These are phyloP conservation scores for Ennomos fuscantarius DNA, from an alignment of 2,888 invertebrate genomes.

Conservation along the genomic window DNA sequence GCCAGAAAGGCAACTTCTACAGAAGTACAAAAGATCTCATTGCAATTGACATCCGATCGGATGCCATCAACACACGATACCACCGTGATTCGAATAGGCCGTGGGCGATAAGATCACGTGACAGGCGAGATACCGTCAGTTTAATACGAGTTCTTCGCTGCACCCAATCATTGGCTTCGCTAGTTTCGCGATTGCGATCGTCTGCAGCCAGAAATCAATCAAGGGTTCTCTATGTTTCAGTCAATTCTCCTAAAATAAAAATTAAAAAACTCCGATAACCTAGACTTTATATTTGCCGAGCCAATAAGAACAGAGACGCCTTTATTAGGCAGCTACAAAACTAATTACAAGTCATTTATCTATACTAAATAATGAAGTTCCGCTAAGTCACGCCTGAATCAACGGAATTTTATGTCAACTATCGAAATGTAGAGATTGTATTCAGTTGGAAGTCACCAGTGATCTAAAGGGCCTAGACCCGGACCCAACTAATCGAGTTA, in stretches of 20 bases:
- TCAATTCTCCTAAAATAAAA: too few relatives aligned
- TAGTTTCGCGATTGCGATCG: constrained; percentile 47
- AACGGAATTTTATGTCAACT: too few relatives aligned
- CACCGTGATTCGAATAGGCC: constrained; percentile 57
- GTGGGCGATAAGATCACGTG: constrained; percentile 69
- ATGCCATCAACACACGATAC: constrained; percentile 47
- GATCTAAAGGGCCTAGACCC: not conserved
- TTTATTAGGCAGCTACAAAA: too few relatives aligned
- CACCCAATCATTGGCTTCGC: constrained; percentile 69
- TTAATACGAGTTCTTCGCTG: constrained; percentile 76
- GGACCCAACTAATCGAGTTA: constrained; percentile 8
- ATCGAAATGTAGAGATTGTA: too few relatives aligned
- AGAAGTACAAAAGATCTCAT: constrained; percentile 9
- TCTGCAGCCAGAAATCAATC: constrained; percentile 37
- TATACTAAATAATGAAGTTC: too few relatives aligned
- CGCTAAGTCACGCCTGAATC: too few relatives aligned
- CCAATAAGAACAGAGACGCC: too few relatives aligned
- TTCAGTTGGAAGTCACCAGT: not conserved
- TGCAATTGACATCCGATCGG: constrained; percentile 42
- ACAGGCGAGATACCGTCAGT: constrained; percentile 74
- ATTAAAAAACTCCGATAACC: too few relatives aligned
- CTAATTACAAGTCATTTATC: too few relatives aligned
- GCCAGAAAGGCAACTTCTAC: too few relatives aligned
- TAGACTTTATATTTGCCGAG: too few relatives aligned
- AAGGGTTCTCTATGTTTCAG: constrained; percentile 3